A percentile compares a stretch with the other conserved stretches of the same genome.
phyloP scores from a whole-genome alignment of 1,140 invertebrate genomes.

The Listronotus bonariensis region DNA sequence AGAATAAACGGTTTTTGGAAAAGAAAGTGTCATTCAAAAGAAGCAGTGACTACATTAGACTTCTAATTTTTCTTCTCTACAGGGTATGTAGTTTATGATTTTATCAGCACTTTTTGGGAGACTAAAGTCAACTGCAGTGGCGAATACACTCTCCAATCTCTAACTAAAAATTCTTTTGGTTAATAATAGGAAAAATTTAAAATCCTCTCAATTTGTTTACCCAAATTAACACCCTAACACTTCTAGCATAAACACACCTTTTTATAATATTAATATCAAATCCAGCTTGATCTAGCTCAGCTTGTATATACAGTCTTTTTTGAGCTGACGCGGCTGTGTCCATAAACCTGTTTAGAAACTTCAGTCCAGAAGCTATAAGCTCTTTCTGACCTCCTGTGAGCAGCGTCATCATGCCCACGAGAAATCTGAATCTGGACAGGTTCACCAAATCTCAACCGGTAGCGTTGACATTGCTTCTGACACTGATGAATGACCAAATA shows the following conservation, averaged over 20 bases:
- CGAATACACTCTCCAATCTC: no score
- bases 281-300: conserved; percentile 83
- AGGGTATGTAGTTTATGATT: no score
- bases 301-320: conserved; percentile 87
- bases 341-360: conserved; percentile 83
- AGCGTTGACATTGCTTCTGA: conserved; percentile 90
- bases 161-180: no score
- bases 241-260: conserved; percentile 76
- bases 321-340: conserved; percentile 74
- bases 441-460: conserved; percentile 85
- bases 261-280: conserved; percentile 73
- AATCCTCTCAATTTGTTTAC: no score
- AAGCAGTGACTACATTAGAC: no score
- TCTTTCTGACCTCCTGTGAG: conserved; percentile 71
- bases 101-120: no score
- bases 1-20: no score
- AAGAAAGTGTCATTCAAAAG: no score
- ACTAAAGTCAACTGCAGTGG: no score
- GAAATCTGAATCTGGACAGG: conserved; percentile 88
- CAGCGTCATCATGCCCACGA: conserved; percentile 82
- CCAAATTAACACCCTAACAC: no score
- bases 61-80: no score
- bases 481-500: conserved; percentile 76
- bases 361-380: conserved; percentile 79
- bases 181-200: no score